Percentiles rank a stretch among this genome's conserved stretches.
Conservation (phyloP, 2,113 vertebrate genomes). For the Cinclus cinclus region DNA sequence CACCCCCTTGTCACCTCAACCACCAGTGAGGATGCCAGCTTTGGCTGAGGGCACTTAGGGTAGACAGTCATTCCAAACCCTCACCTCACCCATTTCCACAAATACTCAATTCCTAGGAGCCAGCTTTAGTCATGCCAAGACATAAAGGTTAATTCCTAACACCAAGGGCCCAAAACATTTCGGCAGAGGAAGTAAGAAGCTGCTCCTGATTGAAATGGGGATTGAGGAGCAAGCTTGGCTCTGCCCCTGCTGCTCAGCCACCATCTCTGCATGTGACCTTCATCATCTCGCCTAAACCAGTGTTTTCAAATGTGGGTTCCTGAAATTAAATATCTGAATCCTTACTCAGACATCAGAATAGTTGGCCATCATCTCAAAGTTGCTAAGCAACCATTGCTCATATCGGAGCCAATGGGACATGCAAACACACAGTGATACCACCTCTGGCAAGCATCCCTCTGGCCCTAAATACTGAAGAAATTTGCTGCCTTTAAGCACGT, state of each 20-base stretch:
- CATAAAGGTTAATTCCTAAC: not conserved
- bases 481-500: not conserved
- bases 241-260: rapidly evolving
- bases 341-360: not conserved
- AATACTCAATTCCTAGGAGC: not conserved
- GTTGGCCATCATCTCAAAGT: not conserved
- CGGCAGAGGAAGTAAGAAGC: not conserved
- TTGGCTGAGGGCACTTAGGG: rapidly evolving
- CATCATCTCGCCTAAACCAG: not conserved
- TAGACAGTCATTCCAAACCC: not conserved
- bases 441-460: not conserved
- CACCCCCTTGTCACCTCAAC: not conserved
- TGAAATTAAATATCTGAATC: not conserved
- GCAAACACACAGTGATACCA: rapidly evolving
- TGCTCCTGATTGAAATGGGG: not conserved
- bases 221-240: not conserved
- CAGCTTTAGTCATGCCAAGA: not conserved
- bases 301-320: not conserved
- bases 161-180: not conserved
- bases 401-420: rapidly evolving
- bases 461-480: not conserved
- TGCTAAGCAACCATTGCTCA: conserved; percentile 29
- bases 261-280: not conserved
- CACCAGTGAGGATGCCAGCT: not conserved
- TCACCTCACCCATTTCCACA: not conserved